phyloP scores from a whole-genome alignment of 2,797 vertebrate genomes.

The Sebastes kiyomatsui region DNA sequence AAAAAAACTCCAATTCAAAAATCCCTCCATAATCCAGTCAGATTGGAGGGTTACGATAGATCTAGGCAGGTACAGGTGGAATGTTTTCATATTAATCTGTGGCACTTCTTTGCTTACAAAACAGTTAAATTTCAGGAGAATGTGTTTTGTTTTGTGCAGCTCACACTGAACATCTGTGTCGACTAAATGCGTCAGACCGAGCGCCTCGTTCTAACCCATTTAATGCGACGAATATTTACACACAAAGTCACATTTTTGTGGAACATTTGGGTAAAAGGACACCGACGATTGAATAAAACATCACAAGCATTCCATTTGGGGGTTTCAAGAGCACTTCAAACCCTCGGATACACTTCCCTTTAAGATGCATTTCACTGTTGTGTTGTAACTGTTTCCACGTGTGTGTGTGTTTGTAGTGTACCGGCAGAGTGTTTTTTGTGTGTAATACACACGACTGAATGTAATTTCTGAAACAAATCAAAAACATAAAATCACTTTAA shows the following conservation, averaged over 20 bases:
- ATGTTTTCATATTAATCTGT: constrained; percentile 32
- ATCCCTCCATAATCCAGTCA: constrained; percentile 6
- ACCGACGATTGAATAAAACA: constrained; percentile 37
- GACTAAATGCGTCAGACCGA: neutral
- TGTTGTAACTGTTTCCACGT: constrained; percentile 14
- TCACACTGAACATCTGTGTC: neutral
- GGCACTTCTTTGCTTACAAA: constrained; percentile 36
- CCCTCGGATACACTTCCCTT: constrained; percentile 48
- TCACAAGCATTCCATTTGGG: constrained; percentile 8
- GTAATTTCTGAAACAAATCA: neutral
- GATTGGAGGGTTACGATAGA: neutral
- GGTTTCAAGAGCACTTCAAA: constrained; percentile 52
- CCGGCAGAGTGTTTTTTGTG: neutral
- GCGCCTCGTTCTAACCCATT: constrained; percentile 7
- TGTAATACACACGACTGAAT: neutral
- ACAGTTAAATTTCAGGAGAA: neutral
- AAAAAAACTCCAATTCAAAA: constrained; percentile 1
- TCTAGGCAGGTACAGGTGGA: constrained; percentile 33
- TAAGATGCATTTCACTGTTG: constrained; percentile 13
- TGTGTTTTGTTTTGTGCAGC: neutral
- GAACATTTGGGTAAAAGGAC: constrained; percentile 11
- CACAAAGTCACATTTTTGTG: constrained; percentile 30
- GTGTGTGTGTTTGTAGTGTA: neutral
- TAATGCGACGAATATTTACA: constrained; percentile 20
- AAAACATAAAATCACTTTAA: constrained; percentile 2